These are phyloP conservation scores for Caenorhabditis becei DNA, from an alignment of 2,888 invertebrate genomes.

Conservation along the genomic window DNA sequence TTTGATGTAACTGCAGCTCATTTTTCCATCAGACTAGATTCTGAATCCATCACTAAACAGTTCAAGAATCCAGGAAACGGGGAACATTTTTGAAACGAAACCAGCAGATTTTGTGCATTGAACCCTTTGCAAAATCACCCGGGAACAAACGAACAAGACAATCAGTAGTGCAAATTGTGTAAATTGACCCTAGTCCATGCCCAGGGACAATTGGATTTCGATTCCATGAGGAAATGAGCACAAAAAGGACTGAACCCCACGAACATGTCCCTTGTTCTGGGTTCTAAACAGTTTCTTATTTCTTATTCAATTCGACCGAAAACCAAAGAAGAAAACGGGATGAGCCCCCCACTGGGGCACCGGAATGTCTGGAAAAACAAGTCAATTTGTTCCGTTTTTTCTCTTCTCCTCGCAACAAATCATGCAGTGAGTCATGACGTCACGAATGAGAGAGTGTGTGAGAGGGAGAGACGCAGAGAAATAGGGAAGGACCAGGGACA, in stretches of 20 bases:
- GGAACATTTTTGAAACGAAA: no score
- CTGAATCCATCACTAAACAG: no score
- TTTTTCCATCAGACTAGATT: no score
- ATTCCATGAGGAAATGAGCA: no score
- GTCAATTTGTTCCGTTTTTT: slow-evolving; percentile 22
- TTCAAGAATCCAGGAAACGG: no score
- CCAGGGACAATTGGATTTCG: neutral
- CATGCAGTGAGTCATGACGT: slow-evolving; percentile 10
- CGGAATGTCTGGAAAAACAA: slow-evolving; percentile 32
- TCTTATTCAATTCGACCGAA: neutral
- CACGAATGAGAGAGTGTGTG: neutral
- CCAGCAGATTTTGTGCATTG: no score
- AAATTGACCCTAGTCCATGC: neutral
- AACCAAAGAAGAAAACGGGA: neutral
- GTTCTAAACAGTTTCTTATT: no score
- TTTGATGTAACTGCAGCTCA: no score
- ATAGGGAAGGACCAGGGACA: neutral
- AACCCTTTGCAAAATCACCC: no score
- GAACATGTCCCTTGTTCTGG: neutral
- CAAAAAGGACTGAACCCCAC: neutral
- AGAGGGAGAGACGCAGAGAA: slow-evolving; percentile 14
- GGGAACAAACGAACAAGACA: neutral
- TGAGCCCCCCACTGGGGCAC: neutral
- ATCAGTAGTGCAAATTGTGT: slow-evolving; percentile 1
- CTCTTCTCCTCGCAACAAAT: slow-evolving; percentile 22